Evolutionary conservation across 2,888 invertebrate species (phyloP).

Genomic region (Scaptomyza flava): DNA sequence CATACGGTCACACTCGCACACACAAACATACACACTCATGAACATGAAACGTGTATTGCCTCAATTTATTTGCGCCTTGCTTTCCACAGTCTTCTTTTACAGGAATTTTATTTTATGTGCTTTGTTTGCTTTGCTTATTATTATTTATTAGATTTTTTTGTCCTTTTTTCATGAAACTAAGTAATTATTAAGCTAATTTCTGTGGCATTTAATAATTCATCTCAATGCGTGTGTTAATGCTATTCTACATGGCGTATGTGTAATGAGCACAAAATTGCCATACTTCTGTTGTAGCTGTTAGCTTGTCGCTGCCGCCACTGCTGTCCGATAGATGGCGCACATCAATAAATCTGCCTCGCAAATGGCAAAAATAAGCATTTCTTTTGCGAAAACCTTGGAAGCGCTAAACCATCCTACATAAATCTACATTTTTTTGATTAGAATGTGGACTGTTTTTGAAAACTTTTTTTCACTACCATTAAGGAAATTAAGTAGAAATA

Average conservation of each 20-base stretch:
- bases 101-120: constrained; percentile 5
- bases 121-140: constrained; percentile 43
- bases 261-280: constrained; percentile 25
- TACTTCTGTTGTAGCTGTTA: neutral
- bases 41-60: constrained; percentile 42
- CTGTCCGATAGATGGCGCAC: constrained; percentile 36
- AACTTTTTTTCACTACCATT: neutral
- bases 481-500: neutral
- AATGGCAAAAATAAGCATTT: constrained; percentile 6
- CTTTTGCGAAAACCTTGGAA: no score
- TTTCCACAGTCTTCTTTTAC: constrained; percentile 22
- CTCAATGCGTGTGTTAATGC: constrained; percentile 19
- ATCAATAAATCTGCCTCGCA: constrained; percentile 30
- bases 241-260: constrained; percentile 38
- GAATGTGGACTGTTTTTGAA: neutral
- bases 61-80: constrained; percentile 50
- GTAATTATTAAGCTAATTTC: constrained; percentile 70
- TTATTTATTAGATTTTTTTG: constrained; percentile 43
- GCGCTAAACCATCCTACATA: no score
- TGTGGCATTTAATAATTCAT: constrained; percentile 57
- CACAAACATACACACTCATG: neutral
- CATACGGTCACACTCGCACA: constrained; percentile 18
- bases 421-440: no score
- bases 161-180: constrained; percentile 31
- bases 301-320: neutral